Conservation (phyloP, 1,140 invertebrate genomes). For the Listronotus oregonensis region DNA sequence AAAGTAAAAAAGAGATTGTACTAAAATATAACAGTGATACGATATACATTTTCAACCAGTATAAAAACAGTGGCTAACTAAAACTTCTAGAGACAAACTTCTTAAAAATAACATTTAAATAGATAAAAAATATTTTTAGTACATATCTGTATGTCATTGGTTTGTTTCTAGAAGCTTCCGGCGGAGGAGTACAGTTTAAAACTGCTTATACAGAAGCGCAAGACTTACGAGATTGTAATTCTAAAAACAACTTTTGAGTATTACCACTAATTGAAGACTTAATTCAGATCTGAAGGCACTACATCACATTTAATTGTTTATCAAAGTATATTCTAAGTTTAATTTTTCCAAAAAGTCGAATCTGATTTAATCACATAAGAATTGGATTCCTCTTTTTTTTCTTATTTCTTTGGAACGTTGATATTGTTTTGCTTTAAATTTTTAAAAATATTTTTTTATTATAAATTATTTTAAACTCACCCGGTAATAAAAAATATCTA, state of each 20-base stretch:
- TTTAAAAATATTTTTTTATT: no score
- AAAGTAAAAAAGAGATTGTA: constrained; percentile 38
- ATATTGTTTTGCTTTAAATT: no score
- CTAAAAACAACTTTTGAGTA: constrained; percentile 4
- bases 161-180: no score
- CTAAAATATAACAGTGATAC: constrained; percentile 29
- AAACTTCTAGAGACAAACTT: constrained; percentile 5
- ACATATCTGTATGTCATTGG: no score
- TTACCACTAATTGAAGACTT: constrained; percentile 3
- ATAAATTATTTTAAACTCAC: no score
- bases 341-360: no score
- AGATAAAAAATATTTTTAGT: not conserved
- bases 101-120: not conserved
- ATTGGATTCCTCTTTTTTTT: no score
- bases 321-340: not conserved
- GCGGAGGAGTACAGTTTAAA: no score
- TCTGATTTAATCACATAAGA: no score
- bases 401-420: no score
- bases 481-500: no score
- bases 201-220: no score
- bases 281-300: constrained; percentile 14
- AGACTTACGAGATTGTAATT: not conserved
- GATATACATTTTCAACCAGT: constrained; percentile 10
- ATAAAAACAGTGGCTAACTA: not conserved
- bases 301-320: constrained; percentile 1